Evolutionary conservation across 2,797 vertebrate genomes (phyloP).

Genomic region (Remorina albescens): DNA sequence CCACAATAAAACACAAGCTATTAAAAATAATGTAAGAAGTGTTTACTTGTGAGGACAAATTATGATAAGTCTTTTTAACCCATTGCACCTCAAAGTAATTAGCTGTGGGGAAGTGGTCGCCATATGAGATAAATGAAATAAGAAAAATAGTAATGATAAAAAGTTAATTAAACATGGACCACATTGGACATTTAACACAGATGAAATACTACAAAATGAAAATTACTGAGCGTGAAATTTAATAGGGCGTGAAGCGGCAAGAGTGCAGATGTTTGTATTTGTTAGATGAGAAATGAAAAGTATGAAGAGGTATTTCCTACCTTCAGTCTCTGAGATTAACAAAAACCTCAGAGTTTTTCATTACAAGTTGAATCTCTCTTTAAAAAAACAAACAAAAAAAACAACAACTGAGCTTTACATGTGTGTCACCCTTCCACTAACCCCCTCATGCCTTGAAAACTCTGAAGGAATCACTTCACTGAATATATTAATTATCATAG

Average conservation of each 20-base stretch:
- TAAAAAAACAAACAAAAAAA: too few relatives aligned
- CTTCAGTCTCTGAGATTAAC: neutral
- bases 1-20: neutral
- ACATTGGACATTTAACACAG: neutral
- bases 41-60: conserved; percentile 1
- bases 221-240: neutral
- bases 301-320: neutral
- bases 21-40: neutral
- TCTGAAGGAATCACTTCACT: conserved; percentile 47
- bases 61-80: neutral
- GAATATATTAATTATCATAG: conserved; percentile 60
- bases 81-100: neutral
- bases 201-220: neutral
- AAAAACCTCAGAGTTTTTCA: conserved; percentile 27
- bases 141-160: neutral
- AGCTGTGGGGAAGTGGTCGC: neutral
- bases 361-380: conserved; percentile 26
- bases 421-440: conserved; percentile 21
- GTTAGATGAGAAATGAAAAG: conserved; percentile 10
- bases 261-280: conserved; percentile 2
- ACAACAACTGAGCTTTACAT: conserved; percentile 14
- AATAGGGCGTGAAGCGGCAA: neutral
- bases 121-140: neutral
- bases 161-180: neutral
- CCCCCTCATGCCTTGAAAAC: conserved; percentile 32